These are phyloP conservation scores for Phortica okadai DNA, from an alignment of 2,888 invertebrate genomes.

Conservation along the genomic window DNA sequence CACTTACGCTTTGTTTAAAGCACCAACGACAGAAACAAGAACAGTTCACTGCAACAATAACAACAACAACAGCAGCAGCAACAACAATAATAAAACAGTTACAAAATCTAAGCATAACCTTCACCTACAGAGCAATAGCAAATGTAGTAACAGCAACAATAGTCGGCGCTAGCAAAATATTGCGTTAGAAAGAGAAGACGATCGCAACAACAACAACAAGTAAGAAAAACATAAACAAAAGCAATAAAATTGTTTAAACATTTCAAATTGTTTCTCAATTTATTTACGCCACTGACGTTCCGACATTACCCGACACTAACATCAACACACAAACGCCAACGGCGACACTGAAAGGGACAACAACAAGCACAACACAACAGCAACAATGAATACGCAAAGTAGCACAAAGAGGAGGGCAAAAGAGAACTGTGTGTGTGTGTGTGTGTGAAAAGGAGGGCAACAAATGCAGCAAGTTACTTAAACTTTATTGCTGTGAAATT, in stretches of 20 bases:
- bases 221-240: slow-evolving; percentile 34
- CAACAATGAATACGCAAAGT: not conserved
- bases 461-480: slow-evolving; percentile 16
- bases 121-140: not conserved
- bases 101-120: slow-evolving; percentile 1
- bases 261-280: slow-evolving; percentile 66
- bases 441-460: not conserved
- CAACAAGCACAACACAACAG: slow-evolving; percentile 6
- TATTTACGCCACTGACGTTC: slow-evolving; percentile 32
- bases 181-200: not conserved
- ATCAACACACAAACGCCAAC: slow-evolving; percentile 8
- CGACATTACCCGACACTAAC: slow-evolving; percentile 1
- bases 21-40: not conserved
- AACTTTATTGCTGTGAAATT: slow-evolving; percentile 39
- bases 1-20: slow-evolving; percentile 28
- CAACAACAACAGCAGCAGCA: slow-evolving; percentile 44
- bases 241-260: slow-evolving; percentile 61
- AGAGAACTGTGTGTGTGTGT: not conserved
- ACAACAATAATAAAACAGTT: slow-evolving; percentile 38
- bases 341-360: not conserved
- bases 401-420: not conserved
- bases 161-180: not conserved
- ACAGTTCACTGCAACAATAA: slow-evolving; percentile 21
- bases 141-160: not conserved
- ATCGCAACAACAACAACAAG: slow-evolving; percentile 24